These are phyloP conservation scores for Dendroctonus valens DNA, from an alignment of 1,140 invertebrate species.

Conservation along the genomic window DNA sequence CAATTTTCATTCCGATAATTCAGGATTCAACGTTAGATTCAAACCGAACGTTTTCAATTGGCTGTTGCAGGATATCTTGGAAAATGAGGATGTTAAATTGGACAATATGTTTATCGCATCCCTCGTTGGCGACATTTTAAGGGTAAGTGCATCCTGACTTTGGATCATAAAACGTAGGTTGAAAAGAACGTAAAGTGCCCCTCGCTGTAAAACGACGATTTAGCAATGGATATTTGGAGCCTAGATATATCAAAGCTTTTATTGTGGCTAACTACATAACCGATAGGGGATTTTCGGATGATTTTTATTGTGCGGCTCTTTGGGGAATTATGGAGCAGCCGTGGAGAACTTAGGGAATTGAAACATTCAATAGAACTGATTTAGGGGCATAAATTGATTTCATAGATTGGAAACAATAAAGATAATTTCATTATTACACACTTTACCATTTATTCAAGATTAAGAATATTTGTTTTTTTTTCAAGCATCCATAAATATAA, in stretches of 20 bases:
- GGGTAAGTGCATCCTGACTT: constrained; percentile 58
- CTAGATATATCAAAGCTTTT: neutral
- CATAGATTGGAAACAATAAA: too few relatives aligned
- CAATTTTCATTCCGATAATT: constrained; percentile 2
- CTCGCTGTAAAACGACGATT: neutral
- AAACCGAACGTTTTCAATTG: constrained; percentile 5
- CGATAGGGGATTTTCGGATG: too few relatives aligned
- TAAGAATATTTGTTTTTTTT: too few relatives aligned
- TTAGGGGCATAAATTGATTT: too few relatives aligned
- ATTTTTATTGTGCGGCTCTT: too few relatives aligned
- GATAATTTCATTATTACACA: too few relatives aligned
- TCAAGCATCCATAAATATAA: too few relatives aligned
- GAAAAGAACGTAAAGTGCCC: constrained; percentile 4
- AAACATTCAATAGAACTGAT: too few relatives aligned
- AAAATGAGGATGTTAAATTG: constrained; percentile 86
- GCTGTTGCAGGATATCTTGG: constrained; percentile 77
- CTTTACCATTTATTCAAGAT: too few relatives aligned
- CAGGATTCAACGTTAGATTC: neutral
- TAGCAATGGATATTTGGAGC: constrained; percentile 4
- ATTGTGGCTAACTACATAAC: too few relatives aligned
- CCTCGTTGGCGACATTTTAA: constrained; percentile 81
- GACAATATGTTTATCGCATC: constrained; percentile 92
- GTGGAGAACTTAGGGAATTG: too few relatives aligned
- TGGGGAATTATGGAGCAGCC: too few relatives aligned
- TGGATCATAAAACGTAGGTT: constrained; percentile 6